Conservation (phyloP, 2,113 vertebrate genomes). For the Phyllopteryx taeniolatus region DNA sequence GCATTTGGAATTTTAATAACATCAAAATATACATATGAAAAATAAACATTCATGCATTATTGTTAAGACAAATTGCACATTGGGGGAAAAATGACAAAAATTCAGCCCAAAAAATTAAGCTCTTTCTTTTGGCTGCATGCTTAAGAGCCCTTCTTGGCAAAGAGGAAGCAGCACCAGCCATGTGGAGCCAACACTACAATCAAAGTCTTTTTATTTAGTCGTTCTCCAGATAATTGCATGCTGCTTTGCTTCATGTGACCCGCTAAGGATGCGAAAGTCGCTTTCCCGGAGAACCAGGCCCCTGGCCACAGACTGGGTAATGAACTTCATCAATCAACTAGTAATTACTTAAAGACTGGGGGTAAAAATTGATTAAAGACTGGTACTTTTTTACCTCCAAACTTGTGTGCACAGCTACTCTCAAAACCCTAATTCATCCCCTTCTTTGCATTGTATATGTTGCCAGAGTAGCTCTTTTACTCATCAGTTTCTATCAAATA, state of each 20-base stretch:
- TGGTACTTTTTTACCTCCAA: not conserved
- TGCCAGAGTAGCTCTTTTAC: slow-evolving; percentile 13
- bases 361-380: slow-evolving; percentile 14
- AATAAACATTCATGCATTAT: no score
- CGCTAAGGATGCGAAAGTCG: not conserved
- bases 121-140: not conserved
- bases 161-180: not conserved
- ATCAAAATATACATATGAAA: no score
- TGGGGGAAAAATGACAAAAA: no score
- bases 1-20: no score
- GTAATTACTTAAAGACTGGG: slow-evolving; percentile 18
- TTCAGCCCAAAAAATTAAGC: no score
- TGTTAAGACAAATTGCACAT: no score
- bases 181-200: not conserved
- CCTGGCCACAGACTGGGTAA: slow-evolving; percentile 8
- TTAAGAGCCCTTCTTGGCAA: not conserved
- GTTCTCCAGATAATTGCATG: not conserved
- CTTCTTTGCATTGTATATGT: not conserved
- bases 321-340: slow-evolving; percentile 29
- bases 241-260: not conserved
- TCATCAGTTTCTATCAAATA: slow-evolving; percentile 6
- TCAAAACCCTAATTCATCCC: not conserved
- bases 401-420: not conserved
- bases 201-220: not conserved
- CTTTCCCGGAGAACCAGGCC: not conserved